Evolutionary conservation across 2,113 vertebrate genomes (phyloP).

Genomic region (Bufo gargarizans): DNA sequence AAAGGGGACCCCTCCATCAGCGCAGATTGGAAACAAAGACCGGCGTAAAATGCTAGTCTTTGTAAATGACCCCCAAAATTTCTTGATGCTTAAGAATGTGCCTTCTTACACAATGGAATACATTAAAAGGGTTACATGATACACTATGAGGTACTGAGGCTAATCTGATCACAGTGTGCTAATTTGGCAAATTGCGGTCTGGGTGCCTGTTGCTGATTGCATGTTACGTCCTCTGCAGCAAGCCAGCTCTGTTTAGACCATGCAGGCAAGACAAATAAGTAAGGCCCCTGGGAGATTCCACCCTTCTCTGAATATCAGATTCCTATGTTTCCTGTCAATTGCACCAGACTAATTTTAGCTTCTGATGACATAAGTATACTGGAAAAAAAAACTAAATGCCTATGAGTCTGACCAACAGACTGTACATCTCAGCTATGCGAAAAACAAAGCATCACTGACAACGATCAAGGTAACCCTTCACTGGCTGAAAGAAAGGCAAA

Average conservation of each 20-base stretch:
- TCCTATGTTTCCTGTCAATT: constrained; percentile 57
- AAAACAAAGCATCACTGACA: neutral
- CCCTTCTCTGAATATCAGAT: constrained; percentile 54
- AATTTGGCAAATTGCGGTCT: neutral
- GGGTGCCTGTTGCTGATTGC: constrained; percentile 10
- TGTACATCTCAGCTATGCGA: constrained; percentile 23
- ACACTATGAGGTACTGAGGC: neutral
- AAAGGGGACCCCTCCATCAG: neutral
- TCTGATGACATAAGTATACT: constrained; percentile 56
- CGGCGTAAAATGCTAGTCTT: too few relatives aligned
- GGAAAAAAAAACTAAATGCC: constrained; percentile 40
- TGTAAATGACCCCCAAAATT: too few relatives aligned
- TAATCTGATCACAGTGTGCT: constrained; percentile 22
- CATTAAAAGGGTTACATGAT: constrained; percentile 18
- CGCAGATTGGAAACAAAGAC: too few relatives aligned
- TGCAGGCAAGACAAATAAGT: constrained; percentile 48
- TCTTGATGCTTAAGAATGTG: neutral
- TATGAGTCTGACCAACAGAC: constrained; percentile 31
- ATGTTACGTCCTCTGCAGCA: constrained; percentile 25
- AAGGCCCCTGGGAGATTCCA: constrained; percentile 48
- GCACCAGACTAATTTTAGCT: constrained; percentile 56
- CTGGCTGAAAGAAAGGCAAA: neutral
- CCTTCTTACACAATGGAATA: constrained; percentile 12
- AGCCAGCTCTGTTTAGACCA: constrained; percentile 37
- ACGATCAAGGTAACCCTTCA: neutral